Conservation (phyloP, 2,113 vertebrate genomes). For the Stegostoma tigrinum region DNA sequence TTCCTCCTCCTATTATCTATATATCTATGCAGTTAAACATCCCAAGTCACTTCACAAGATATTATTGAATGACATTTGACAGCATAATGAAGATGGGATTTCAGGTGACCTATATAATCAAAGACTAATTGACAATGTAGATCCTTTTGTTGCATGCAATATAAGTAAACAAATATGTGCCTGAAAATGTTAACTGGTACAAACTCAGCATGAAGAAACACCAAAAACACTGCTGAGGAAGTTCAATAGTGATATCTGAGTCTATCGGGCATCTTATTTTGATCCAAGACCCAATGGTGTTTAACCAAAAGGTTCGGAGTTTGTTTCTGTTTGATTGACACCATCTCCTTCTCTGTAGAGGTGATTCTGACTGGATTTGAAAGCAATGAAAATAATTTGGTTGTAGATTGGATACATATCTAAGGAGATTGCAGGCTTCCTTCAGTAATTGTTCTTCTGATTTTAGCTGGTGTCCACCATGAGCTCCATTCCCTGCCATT, state of each 20-base stretch:
- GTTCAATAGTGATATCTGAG: background rate
- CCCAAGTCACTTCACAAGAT: background rate
- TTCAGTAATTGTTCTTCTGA: background rate
- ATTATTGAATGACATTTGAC: background rate
- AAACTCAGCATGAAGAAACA: background rate
- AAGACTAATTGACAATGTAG: background rate
- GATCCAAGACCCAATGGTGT: background rate
- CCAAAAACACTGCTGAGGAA: background rate
- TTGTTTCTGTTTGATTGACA: background rate
- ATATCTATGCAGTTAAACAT: background rate
- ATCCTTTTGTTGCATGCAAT: too few species aligned
- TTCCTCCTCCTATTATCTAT: too few species aligned
- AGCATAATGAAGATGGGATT: background rate
- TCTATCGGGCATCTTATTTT: background rate
- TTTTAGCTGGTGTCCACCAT: background rate
- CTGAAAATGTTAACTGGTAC: background rate
- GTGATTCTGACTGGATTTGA: background rate
- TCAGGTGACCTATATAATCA: background rate
- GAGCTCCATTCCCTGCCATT: too few species aligned
- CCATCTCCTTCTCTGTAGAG: background rate
- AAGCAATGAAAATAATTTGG: background rate
- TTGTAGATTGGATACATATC: background rate
- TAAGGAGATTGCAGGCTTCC: background rate
- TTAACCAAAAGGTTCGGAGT: background rate
- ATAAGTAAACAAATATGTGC: background rate